A percentile compares a stretch with the other conserved stretches of the same genome.
These are phyloP conservation scores for Dendroctonus valens DNA, from an alignment of 1,140 invertebrate genomes.

Conservation along the genomic window DNA sequence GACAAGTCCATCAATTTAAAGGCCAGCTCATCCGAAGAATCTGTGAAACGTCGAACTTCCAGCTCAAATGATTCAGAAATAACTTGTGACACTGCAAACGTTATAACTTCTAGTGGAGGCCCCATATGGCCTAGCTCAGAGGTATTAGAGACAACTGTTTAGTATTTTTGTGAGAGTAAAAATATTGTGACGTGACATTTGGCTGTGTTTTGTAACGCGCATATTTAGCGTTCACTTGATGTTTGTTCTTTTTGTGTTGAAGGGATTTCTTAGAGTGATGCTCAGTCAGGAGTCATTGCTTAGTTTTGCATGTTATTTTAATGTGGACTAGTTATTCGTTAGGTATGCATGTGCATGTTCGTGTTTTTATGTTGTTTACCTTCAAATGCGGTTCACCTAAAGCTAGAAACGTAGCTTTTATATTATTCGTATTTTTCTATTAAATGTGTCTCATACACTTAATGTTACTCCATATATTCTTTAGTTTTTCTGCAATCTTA, in stretches of 20 bases:
- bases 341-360: conserved; percentile 35
- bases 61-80: conserved; percentile 58
- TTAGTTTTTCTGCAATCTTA: too few relatives aligned
- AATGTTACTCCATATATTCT: too few relatives aligned
- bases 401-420: not conserved
- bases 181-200: conserved; percentile 11
- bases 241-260: conserved; percentile 29
- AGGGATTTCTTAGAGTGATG: too few relatives aligned
- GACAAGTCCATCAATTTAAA: conserved; percentile 61
- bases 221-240: conserved; percentile 8
- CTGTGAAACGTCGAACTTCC: conserved; percentile 59
- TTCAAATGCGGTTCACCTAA: not conserved
- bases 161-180: conserved; percentile 15
- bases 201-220: conserved; percentile 20
- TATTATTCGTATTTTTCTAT: too few relatives aligned
- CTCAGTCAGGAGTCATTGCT: not conserved
- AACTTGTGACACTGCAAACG: conserved; percentile 3
- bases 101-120: conserved; percentile 14
- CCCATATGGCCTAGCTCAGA: conserved; percentile 37
- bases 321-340: conserved; percentile 12
- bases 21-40: conserved; percentile 61
- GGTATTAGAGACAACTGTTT: conserved; percentile 53
- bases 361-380: conserved; percentile 19
- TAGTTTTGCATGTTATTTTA: conserved; percentile 16
- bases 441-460: too few relatives aligned